Base-by-base conservation (phyloP, 2,888 invertebrate species). In the Listrodromus nycthemerus region DNA sequence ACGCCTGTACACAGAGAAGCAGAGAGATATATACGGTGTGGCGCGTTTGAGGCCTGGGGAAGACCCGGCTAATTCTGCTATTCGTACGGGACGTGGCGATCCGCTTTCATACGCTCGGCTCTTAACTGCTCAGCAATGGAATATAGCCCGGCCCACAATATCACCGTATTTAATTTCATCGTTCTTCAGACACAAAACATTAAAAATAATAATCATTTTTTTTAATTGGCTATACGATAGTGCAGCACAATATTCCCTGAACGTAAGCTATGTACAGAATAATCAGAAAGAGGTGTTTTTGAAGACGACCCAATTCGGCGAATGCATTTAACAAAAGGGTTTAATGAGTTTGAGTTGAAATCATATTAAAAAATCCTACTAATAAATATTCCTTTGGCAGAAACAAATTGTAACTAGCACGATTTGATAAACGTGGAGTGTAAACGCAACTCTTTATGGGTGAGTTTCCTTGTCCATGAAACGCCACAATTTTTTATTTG, bases 1-100 rank as follows among this genome's bases (percentile, higher is more conserved):
- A 78, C 75, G 70, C 50, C 75, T 70, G 71, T n/a, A 19, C 55
- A 74, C 80, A 30, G 37, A 70, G 52, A 66, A 45, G 75, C 27
- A 81, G 84, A 81, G 84, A 84, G 75, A 75, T 58, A 84, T 81
- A 81, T 82, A 82, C 55, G 21, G 4, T 55, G 21, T 55, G 81
- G 80, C 75, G 83, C 69, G 82, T 86, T 83, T 89, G 85, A 85
- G 86, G 89, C 90, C 87, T 89, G 89, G 90, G 92, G 88, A 92
- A 91, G 89, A 77, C 89, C 91, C 87, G 79, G 89, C 91, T 91
- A 92, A 91, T 92, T 92, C 89, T 90, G 89, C 90, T 88, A 89
- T 87, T 83, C 83, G 84, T 80, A 85, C 80, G 70, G 45, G 66
- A 33, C 67, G 58, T 61, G 77, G 69, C 78, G 70, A 78, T 82